phyloP scores from a whole-genome alignment of 2,888 invertebrate species.

The Actias luna region DNA sequence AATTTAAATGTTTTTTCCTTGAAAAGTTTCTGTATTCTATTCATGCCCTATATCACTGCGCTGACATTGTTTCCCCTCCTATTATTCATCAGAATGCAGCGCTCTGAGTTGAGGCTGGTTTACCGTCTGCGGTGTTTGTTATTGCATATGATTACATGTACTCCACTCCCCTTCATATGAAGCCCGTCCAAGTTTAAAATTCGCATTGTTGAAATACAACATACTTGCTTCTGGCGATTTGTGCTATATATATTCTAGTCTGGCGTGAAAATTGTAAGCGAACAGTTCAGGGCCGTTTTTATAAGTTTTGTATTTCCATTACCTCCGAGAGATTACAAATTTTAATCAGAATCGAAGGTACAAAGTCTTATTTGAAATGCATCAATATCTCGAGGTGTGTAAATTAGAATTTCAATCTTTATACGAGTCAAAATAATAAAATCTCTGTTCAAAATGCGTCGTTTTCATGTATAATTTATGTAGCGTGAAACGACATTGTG shows the following conservation, averaged over 20 bases:
- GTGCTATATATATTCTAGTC: not conserved
- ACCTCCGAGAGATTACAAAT: too few relatives aligned
- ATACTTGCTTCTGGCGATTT: not conserved
- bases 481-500: too few relatives aligned
- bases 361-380: too few relatives aligned
- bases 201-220: not conserved
- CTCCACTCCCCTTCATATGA: not conserved
- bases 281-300: not conserved
- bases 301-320: not conserved
- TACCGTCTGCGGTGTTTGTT: not conserved
- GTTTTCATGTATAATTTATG: too few relatives aligned
- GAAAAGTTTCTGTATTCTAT: not conserved
- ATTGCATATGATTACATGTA: not conserved
- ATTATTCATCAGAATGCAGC: not conserved
- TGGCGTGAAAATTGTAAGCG: not conserved
- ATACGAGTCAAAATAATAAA: not conserved
- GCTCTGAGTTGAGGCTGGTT: not conserved
- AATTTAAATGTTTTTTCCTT: not conserved
- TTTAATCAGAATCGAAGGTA: not conserved
- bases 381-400: too few relatives aligned
- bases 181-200: not conserved
- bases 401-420: too few relatives aligned
- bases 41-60: not conserved
- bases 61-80: not conserved
- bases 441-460: not conserved